These are phyloP conservation scores for Drosophila phalerata DNA, from an alignment of 2,888 invertebrate species.

Conservation along the genomic window DNA sequence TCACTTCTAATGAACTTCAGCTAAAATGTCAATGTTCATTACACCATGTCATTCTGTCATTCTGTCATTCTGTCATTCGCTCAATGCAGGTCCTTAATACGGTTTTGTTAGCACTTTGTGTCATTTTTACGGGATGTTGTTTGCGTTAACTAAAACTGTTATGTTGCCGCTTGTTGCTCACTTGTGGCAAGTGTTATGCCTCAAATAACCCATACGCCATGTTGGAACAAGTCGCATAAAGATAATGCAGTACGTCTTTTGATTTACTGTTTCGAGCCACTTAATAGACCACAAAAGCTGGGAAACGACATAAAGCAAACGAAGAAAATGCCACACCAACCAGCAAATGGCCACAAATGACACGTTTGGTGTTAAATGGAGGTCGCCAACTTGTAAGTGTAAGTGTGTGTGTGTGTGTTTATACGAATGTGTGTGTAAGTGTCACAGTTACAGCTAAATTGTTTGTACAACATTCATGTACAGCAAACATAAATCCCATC, in stretches of 20 bases:
- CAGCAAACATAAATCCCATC: slow-evolving; percentile 75
- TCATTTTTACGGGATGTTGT: slow-evolving; percentile 45
- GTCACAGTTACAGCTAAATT: slow-evolving; percentile 82
- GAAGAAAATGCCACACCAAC: slow-evolving; percentile 35
- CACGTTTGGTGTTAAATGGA: slow-evolving; percentile 83
- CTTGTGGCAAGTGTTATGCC: slow-evolving; percentile 44
- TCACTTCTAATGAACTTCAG: slow-evolving; percentile 70
- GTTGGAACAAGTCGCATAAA: slow-evolving; percentile 59
- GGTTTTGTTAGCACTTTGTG: slow-evolving; percentile 56
- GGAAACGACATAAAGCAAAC: slow-evolving; percentile 56
- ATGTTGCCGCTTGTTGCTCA: slow-evolving; percentile 71
- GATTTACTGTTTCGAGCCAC: slow-evolving; percentile 73
- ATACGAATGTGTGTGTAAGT: slow-evolving; percentile 25
- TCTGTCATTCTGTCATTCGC: slow-evolving; percentile 5
- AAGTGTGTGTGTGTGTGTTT: slow-evolving; percentile 22
- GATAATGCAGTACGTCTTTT: slow-evolving; percentile 71
- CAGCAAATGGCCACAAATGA: slow-evolving; percentile 79
- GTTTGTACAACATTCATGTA: slow-evolving; percentile 82
- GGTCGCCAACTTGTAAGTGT: slow-evolving; percentile 56
- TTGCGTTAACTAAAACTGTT: slow-evolving; percentile 39
- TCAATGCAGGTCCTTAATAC: slow-evolving; percentile 34
- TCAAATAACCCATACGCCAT: slow-evolving; percentile 56
- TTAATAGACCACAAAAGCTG: slow-evolving; percentile 80
- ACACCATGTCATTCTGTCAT: slow-evolving; percentile 18
- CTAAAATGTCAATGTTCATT: slow-evolving; percentile 37